These are phyloP conservation scores for Cariama cristata DNA, from an alignment of 2,113 vertebrate genomes.

Conservation along the genomic window DNA sequence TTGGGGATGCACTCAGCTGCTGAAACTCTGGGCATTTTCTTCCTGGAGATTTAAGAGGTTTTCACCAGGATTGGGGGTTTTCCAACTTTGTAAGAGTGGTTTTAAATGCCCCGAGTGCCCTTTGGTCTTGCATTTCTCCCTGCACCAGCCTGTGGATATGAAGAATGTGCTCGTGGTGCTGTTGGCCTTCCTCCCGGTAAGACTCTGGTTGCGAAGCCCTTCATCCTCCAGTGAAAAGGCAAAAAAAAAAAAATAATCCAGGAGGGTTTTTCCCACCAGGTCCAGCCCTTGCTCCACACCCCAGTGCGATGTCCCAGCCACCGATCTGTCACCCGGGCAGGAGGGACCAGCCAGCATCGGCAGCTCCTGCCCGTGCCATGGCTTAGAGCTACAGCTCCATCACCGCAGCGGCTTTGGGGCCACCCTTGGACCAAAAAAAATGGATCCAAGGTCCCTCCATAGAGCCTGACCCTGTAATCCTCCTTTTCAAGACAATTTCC, in stretches of 20 bases:
- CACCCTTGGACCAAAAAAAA: neutral
- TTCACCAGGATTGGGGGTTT: fast-evolving
- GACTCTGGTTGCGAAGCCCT: neutral
- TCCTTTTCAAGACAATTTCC: neutral
- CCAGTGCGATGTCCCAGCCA: neutral
- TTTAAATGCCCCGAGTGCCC: fast-evolving
- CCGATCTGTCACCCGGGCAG: neutral
- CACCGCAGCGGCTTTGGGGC: fast-evolving
- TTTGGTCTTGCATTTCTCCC: fast-evolving
- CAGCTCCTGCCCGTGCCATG: fast-evolving
- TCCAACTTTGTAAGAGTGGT: neutral
- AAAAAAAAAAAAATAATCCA: neutral
- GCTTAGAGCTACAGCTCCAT: neutral
- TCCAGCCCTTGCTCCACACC: neutral
- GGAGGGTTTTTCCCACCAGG: neutral
- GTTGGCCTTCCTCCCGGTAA: fast-evolving
- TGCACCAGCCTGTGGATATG: fast-evolving
- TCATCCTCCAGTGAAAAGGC: neutral
- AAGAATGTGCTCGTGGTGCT: fast-evolving
- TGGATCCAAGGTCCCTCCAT: neutral
- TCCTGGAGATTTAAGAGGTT: neutral
- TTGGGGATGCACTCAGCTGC: neutral
- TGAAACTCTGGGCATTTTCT: neutral
- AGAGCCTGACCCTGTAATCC: neutral
- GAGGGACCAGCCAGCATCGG: neutral